These are phyloP conservation scores for Erebia ligea DNA, from an alignment of 2,888 invertebrate genomes.

Conservation along the genomic window DNA sequence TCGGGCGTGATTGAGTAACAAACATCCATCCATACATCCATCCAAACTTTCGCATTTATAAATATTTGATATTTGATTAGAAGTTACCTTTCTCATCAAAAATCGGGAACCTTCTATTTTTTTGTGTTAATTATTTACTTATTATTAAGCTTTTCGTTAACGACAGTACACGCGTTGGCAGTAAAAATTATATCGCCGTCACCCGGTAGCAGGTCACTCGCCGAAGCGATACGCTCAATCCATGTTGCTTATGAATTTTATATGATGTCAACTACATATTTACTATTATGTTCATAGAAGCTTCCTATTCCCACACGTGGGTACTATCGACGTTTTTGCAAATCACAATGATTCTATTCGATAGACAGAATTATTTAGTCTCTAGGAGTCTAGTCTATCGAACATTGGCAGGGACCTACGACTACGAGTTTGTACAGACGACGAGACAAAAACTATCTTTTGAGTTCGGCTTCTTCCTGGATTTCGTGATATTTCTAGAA, in stretches of 20 bases:
- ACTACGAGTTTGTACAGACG: no score
- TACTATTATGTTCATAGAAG: slow-evolving; percentile 3
- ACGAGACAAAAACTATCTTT: no score
- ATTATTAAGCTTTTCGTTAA: slow-evolving; percentile 44
- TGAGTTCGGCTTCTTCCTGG: no score
- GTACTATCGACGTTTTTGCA: background rate
- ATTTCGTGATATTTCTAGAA: no score
- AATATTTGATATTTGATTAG: no score
- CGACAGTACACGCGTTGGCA: slow-evolving; percentile 53
- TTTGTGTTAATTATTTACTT: background rate
- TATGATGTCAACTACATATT: slow-evolving; percentile 17
- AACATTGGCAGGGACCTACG: no score
- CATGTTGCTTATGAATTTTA: slow-evolving; percentile 27
- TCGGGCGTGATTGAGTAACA: no score
- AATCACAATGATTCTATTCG: background rate
- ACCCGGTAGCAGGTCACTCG: slow-evolving; percentile 60
- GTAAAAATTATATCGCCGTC: slow-evolving; percentile 64
- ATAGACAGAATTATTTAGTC: background rate
- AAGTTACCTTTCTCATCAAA: no score
- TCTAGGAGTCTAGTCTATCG: no score
- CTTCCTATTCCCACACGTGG: background rate
- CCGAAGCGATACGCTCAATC: slow-evolving; percentile 38
- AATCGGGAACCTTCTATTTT: no score
- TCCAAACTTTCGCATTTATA: no score
- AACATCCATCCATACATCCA: no score